Percentiles rank a stretch among this genome's conserved stretches.
Evolutionary conservation across 2,113 vertebrate species (phyloP).

Genomic region (Mandrillus leucophaeus): DNA sequence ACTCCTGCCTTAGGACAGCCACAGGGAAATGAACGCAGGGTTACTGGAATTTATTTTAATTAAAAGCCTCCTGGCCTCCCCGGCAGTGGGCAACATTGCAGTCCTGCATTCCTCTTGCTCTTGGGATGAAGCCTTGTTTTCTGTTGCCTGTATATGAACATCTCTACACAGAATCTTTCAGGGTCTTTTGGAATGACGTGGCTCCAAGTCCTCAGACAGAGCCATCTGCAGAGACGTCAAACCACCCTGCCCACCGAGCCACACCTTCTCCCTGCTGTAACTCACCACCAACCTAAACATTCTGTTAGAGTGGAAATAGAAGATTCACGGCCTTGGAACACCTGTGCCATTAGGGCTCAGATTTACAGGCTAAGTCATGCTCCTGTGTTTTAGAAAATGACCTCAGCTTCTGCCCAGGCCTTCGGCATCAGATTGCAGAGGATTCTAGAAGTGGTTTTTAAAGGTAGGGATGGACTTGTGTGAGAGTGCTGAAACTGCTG

Average conservation of each 20-base stretch:
- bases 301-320: not conserved
- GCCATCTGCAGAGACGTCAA: not conserved
- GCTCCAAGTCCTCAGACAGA: not conserved
- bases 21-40: not conserved
- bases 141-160: not conserved
- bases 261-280: not conserved
- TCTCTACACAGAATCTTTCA: not conserved
- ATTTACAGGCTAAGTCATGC: slow-evolving; percentile 59
- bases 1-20: not conserved
- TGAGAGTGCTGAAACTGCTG: not conserved
- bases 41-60: slow-evolving; percentile 45
- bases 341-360: slow-evolving; percentile 53
- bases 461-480: not conserved
- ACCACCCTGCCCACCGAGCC: not conserved
- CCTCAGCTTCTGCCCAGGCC: slow-evolving; percentile 73
- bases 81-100: not conserved
- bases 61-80: slow-evolving; percentile 31
- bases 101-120: not conserved
- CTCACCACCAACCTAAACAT: not conserved
- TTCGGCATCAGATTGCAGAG: slow-evolving; percentile 49
- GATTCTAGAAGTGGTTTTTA: slow-evolving; percentile 65
- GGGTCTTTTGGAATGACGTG: not conserved
- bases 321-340: not conserved
- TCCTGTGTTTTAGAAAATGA: slow-evolving; percentile 78
- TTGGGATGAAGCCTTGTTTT: not conserved